Percentiles rank a stretch among this genome's conserved stretches.
Evolutionary conservation across 2,113 vertebrate genomes (phyloP).

Genomic region (Rafetus swinhoei): DNA sequence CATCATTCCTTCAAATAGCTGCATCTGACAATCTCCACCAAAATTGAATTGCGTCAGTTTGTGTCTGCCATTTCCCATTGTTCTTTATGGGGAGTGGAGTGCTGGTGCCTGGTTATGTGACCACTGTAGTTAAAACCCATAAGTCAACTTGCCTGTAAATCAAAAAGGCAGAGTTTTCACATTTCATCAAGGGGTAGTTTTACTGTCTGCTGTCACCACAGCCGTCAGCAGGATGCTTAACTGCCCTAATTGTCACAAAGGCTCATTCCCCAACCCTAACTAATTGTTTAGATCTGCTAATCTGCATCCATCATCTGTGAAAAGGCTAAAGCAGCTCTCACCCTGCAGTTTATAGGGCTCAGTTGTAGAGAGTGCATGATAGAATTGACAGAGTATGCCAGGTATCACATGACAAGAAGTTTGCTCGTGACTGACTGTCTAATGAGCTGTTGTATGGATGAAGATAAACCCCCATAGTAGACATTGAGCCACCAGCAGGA

Average conservation of each 20-base stretch:
- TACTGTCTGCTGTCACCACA: slow-evolving; percentile 79
- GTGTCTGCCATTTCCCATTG: accelerated
- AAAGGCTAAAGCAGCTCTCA: slow-evolving; percentile 51
- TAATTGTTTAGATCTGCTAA: slow-evolving; percentile 82
- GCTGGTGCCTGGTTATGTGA: slow-evolving; percentile 26
- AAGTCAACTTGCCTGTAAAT: slow-evolving; percentile 71
- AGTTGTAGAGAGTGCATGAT: slow-evolving; percentile 2
- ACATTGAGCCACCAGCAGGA: background rate
- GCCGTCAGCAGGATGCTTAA: slow-evolving; percentile 80
- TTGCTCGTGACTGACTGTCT: background rate
- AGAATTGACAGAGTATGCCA: slow-evolving; percentile 36
- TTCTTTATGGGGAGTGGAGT: background rate
- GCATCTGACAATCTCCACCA: background rate
- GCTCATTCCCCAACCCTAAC: slow-evolving; percentile 75
- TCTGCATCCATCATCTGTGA: slow-evolving; percentile 76
- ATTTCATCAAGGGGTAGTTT: slow-evolving; percentile 72
- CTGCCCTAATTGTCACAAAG: slow-evolving; percentile 77
- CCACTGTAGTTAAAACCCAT: slow-evolving; percentile 55
- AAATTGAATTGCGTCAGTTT: background rate
- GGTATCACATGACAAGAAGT: background rate
- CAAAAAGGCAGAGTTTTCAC: slow-evolving; percentile 70
- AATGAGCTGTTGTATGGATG: background rate
- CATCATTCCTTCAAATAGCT: background rate
- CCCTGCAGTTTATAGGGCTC: slow-evolving; percentile 72
- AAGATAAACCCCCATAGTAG: background rate